These are phyloP conservation scores for Ridgeia piscesae DNA, from an alignment of 1,140 invertebrate genomes.

Conservation along the genomic window DNA sequence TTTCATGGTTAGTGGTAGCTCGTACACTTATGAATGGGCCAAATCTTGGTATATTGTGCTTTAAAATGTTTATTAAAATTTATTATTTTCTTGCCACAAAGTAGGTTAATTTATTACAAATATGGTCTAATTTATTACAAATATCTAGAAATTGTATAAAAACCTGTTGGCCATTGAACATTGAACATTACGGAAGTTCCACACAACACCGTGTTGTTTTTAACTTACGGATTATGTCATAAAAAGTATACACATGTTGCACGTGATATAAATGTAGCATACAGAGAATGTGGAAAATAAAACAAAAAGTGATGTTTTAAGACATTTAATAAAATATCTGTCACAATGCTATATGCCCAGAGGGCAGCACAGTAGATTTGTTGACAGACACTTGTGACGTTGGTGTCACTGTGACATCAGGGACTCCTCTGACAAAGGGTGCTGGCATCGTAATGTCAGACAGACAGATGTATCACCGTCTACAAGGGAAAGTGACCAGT, in stretches of 20 bases:
- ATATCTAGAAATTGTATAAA: neutral
- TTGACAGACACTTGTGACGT: neutral
- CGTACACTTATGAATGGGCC: too few relatives aligned
- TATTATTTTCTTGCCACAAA: too few relatives aligned
- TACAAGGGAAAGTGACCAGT: neutral
- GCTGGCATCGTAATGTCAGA: neutral
- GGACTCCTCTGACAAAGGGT: neutral
- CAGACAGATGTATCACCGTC: neutral
- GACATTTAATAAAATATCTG: neutral
- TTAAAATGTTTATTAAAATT: too few relatives aligned
- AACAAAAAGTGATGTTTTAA: neutral
- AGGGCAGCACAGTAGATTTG: neutral
- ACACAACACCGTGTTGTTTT: neutral
- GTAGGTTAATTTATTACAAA: neutral
- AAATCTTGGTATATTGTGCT: too few relatives aligned
- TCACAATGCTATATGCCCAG: neutral
- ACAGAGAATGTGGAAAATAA: neutral
- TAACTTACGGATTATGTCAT: neutral
- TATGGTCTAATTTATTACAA: neutral
- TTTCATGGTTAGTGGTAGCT: too few relatives aligned
- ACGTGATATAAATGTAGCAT: neutral
- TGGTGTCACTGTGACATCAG: neutral
- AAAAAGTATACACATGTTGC: neutral
- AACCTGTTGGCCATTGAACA: too few relatives aligned
- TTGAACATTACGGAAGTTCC: too few relatives aligned